Evolutionary conservation across 2,888 invertebrate species (phyloP).

Genomic region (Tromatobia lineatoria): DNA sequence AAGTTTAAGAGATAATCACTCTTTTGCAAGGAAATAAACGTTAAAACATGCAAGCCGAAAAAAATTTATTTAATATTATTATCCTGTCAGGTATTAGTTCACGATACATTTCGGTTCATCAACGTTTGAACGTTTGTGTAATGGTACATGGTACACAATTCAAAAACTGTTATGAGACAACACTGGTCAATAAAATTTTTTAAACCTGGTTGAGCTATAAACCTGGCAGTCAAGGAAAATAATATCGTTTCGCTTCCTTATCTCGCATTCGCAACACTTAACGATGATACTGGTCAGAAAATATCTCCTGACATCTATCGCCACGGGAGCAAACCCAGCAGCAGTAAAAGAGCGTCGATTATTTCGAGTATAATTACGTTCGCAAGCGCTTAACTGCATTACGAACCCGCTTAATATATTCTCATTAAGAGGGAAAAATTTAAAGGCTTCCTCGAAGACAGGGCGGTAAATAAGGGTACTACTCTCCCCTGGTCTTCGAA

Average conservation of each 20-base stretch:
- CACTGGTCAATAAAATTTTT: neutral
- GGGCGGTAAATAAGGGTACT: conserved; percentile 76
- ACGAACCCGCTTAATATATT: conserved; percentile 69
- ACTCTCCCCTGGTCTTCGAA: conserved; percentile 60
- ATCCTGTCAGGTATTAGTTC: too few species aligned
- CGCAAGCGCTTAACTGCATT: conserved; percentile 73
- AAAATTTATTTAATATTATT: too few species aligned
- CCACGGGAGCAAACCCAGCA: conserved; percentile 10
- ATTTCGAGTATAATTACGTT: conserved; percentile 79
- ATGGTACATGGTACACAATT: neutral
- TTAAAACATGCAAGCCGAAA: too few species aligned
- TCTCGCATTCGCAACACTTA: neutral
- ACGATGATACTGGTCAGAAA: neutral
- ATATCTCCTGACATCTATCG: conserved; percentile 11
- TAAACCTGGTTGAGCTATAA: neutral
- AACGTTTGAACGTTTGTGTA: too few species aligned
- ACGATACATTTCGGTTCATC: too few species aligned
- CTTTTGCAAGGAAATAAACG: too few species aligned
- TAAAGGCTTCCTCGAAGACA: conserved; percentile 72
- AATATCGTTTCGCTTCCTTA: neutral
- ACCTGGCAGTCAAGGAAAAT: neutral
- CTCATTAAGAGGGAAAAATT: conserved; percentile 78
- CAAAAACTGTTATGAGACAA: neutral
- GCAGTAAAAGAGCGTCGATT: conserved; percentile 59
- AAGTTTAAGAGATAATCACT: too few species aligned